phyloP scores from a whole-genome alignment of 2,797 vertebrate genomes.

The Hylomyscus alleni region DNA sequence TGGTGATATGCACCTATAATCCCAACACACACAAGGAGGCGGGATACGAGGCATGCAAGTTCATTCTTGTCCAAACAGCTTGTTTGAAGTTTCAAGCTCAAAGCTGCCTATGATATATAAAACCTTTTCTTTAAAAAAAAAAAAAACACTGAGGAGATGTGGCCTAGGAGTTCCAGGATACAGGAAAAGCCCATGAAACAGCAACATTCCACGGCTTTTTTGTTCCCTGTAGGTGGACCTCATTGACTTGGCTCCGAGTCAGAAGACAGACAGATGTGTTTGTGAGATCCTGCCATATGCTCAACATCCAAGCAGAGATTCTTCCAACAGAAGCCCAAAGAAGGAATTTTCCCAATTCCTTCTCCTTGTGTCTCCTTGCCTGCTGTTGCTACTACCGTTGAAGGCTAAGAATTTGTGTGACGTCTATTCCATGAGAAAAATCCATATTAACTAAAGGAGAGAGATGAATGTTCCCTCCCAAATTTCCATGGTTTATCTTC shows the following conservation, averaged over 20 bases:
- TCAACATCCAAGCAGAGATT: not conserved
- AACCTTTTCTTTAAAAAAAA: not conserved
- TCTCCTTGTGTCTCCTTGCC: not conserved
- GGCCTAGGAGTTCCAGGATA: not conserved
- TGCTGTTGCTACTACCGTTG: not conserved
- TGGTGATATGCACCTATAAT: not conserved
- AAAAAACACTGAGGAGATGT: not conserved
- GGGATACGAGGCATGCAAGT: not conserved
- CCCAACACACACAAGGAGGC: not conserved
- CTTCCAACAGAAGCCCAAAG: not conserved
- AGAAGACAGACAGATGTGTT: not conserved
- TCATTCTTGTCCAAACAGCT: not conserved
- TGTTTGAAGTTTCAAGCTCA: not conserved
- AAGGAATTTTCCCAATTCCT: not conserved
- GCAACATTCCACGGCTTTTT: not conserved
- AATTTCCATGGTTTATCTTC: not conserved
- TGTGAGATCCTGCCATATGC: no score
- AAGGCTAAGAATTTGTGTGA: not conserved
- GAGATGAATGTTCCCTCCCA: not conserved
- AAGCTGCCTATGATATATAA: not conserved
- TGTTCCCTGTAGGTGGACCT: not conserved
- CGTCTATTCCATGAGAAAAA: not conserved
- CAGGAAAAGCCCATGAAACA: not conserved
- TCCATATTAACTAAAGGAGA: not conserved
- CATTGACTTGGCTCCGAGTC: not conserved